These are phyloP conservation scores for Drosophila nr. medialis DNA, from an alignment of 2,888 invertebrate genomes.

Conservation along the genomic window DNA sequence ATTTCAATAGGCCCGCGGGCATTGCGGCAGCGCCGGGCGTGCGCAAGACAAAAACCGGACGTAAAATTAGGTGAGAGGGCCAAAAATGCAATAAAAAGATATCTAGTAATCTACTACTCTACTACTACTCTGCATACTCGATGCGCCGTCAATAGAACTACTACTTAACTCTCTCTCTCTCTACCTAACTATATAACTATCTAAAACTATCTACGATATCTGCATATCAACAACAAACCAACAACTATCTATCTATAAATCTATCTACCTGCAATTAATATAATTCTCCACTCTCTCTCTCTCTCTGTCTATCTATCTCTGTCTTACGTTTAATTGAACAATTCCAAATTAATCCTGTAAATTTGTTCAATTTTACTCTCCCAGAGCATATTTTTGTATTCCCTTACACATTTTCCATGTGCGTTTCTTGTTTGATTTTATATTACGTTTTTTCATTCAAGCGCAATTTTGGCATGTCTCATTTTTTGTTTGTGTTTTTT, in stretches of 20 bases:
- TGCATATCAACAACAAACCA: conserved; percentile 14
- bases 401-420: conserved; percentile 15
- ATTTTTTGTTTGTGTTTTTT: conserved; percentile 9
- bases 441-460: conserved; percentile 11
- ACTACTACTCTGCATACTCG: conserved; percentile 31
- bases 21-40: conserved; percentile 81
- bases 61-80: conserved; percentile 85
- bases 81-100: conserved; percentile 30
- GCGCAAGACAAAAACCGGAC: conserved; percentile 83
- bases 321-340: conserved; percentile 17
- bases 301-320: conserved; percentile 1
- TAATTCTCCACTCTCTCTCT: conserved; percentile 18
- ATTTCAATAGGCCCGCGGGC: conserved; percentile 85
- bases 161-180: conserved; percentile 41
- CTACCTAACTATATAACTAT: conserved; percentile 30
- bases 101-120: conserved; percentile 43
- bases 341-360: conserved; percentile 44
- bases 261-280: conserved; percentile 30
- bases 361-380: conserved; percentile 28
- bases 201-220: conserved; percentile 34
- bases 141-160: conserved; percentile 20
- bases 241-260: conserved; percentile 23
- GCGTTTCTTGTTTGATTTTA: conserved; percentile 33
- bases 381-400: conserved; percentile 28
- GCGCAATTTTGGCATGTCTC: conserved; percentile 32